Evolutionary conservation across 2,888 invertebrate species (phyloP), one percentile per base, ranked within the genome.

Genomic region (Cryptus viduatorius): DNA sequence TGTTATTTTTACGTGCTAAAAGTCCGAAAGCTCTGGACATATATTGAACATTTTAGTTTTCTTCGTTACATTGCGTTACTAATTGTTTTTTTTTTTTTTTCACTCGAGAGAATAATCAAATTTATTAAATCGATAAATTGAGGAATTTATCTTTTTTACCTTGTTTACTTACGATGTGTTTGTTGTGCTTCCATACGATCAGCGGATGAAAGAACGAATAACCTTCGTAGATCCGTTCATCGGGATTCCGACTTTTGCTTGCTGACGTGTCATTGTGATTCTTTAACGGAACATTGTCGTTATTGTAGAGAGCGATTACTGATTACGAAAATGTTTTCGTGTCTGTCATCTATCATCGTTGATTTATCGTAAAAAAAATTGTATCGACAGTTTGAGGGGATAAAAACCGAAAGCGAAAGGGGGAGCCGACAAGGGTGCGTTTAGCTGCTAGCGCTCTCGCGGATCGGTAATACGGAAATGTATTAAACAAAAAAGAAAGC

Each of bases 201-300:
- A n/a, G 10, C 61, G 19, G 14, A 61, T 16, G 37, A 53, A 71
- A 53, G 53, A 19, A 12, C 24, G 73, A 68, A n/a, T 31, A 69
- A 68, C 19, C 14, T 44, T 19, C 37, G 69, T 72, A 44, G 50
- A 64, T 53, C 56, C 29, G 68, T 29, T 46, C 19, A 24, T 19
- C 12, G 53, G 1, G 37, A 14, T 5, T 56, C 50, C 4, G 16
- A 12, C 14, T 10, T 46, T n/a, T 24, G 50, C n/a, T 4, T 53
- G 79, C 72, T 80, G 80, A 83, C 80, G 83, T 83, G 83, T 80
- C 80, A 71, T 80, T 24, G 19, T 67, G 24, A 37, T 8, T 24
- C 3, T 2, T 56, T 19, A 56, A 56, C 24, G 24, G 24, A 56
- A 56, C 56, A 24, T 56, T 56, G 19, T 56, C 56, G 4, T 56